These are phyloP conservation scores for Lucinisca nassula DNA, from an alignment of 2,888 invertebrate species.

Conservation along the genomic window DNA sequence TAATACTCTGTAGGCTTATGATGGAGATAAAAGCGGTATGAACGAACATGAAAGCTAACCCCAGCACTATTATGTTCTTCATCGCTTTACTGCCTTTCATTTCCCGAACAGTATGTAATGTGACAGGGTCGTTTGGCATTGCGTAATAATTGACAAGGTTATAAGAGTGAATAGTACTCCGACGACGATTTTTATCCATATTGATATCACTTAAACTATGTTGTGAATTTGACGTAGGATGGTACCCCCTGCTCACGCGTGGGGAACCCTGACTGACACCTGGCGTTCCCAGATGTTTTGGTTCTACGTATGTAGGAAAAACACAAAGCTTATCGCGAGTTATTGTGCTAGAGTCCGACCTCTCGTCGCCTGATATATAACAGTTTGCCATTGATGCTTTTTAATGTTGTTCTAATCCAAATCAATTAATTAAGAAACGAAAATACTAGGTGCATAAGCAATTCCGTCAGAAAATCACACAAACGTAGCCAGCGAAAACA, in stretches of 20 bases:
- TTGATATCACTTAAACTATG: constrained; percentile 63
- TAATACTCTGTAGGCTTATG: constrained; percentile 84
- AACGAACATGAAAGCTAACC: constrained; percentile 85
- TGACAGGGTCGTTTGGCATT: constrained; percentile 73
- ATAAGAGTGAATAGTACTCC: constrained; percentile 81
- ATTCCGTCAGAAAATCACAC: too few relatives aligned
- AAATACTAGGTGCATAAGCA: too few relatives aligned
- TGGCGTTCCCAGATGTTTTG: constrained; percentile 50
- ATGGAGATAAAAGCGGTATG: constrained; percentile 86
- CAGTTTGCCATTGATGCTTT: constrained; percentile 57
- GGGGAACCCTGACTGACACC: constrained; percentile 64
- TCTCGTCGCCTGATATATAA: constrained; percentile 60
- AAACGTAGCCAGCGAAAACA: too few relatives aligned
- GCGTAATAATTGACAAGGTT: constrained; percentile 77
- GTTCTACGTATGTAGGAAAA: constrained; percentile 38
- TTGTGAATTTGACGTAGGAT: constrained; percentile 53
- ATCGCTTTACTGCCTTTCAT: constrained; percentile 81
- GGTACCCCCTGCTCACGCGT: constrained; percentile 61
- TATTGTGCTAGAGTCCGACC: constrained; percentile 64
- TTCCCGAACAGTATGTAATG: constrained; percentile 71
- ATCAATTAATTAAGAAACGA: too few relatives aligned
- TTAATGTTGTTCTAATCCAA: too few relatives aligned
- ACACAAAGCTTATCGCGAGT: constrained; percentile 61
- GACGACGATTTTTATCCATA: constrained; percentile 73
- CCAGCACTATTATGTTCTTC: constrained; percentile 84